phyloP scores from a whole-genome alignment of 1,140 invertebrate genomes.

The Aphis craccivora region DNA sequence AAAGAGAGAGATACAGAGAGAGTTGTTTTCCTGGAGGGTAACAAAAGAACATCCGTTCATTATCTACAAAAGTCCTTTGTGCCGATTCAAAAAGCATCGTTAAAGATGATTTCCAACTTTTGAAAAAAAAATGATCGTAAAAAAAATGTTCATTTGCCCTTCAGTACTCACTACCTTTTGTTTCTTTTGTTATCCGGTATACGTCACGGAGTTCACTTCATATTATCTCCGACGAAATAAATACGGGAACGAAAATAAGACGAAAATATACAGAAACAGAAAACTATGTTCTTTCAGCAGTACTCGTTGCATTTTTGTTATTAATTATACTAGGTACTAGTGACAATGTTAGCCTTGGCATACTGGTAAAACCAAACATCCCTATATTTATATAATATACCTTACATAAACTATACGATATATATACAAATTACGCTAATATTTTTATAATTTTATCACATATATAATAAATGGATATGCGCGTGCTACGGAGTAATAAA shows the following conservation, averaged over 20 bases:
- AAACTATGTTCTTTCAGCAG: not conserved
- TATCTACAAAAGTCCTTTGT: conserved; percentile 25
- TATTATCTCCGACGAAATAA: conserved; percentile 24
- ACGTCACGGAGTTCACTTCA: not conserved
- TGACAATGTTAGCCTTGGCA: not conserved
- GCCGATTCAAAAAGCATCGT: conserved; percentile 21
- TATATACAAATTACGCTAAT: not conserved
- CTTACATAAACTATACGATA: not conserved
- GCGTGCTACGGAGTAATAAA: conserved; percentile 31
- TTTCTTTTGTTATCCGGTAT: conserved; percentile 30
- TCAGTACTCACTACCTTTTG: not conserved
- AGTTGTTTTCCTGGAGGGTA: conserved; percentile 17
- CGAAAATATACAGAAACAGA: not conserved
- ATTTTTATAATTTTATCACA: not conserved
- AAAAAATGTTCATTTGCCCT: conserved; percentile 29
- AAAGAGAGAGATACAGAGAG: not conserved
- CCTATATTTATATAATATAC: not conserved
- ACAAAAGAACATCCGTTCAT: conserved; percentile 49
- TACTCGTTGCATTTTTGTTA: not conserved
- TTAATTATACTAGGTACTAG: not conserved
- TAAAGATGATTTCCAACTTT: conserved; percentile 46
- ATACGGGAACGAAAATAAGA: not conserved
- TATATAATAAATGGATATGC: not conserved
- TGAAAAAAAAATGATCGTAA: conserved; percentile 5
- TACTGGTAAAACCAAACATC: not conserved